phyloP scores from a whole-genome alignment of 92 coral and sea anemone species.

The Chrysogorgia sp. region DNA sequence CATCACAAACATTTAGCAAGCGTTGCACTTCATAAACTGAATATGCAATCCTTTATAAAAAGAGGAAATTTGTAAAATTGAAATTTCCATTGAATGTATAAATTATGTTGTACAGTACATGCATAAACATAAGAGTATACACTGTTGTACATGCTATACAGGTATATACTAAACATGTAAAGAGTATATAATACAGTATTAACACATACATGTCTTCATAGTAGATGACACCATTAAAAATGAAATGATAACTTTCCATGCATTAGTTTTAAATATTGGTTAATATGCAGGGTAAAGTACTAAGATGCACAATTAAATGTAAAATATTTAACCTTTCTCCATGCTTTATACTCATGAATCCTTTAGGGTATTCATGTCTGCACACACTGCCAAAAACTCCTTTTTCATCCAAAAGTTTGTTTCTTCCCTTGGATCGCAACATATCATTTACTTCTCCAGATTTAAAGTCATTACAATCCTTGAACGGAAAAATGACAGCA shows the following conservation, averaged over 20 bases:
- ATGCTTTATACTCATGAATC: too few species aligned
- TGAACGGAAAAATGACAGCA: not conserved
- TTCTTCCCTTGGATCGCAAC: conserved; percentile 57
- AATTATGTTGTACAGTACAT: too few species aligned
- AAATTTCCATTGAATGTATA: too few species aligned
- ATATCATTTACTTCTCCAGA: conserved; percentile 58
- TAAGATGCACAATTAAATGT: not conserved
- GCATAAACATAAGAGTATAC: too few species aligned
- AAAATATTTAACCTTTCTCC: too few species aligned
- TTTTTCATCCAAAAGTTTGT: conserved; percentile 61
- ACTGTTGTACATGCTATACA: too few species aligned
- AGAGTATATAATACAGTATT: not conserved
- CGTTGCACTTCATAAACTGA: conserved; percentile 59
- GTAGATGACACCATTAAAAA: too few species aligned
- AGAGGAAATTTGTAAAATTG: not conserved
- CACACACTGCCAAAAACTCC: conserved; percentile 59
- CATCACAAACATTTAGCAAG: conserved; percentile 19
- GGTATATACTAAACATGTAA: not conserved
- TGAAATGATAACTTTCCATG: too few species aligned
- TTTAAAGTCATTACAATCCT: conserved; percentile 57
- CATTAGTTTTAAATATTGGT: too few species aligned
- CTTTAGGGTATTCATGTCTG: too few species aligned
- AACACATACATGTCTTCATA: not conserved
- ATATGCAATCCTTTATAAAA: conserved; percentile 55
- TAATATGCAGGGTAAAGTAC: too few species aligned